Evolutionary conservation across 1,140 invertebrate species (phyloP).

Genomic region (Leptinotarsa lineolata): DNA sequence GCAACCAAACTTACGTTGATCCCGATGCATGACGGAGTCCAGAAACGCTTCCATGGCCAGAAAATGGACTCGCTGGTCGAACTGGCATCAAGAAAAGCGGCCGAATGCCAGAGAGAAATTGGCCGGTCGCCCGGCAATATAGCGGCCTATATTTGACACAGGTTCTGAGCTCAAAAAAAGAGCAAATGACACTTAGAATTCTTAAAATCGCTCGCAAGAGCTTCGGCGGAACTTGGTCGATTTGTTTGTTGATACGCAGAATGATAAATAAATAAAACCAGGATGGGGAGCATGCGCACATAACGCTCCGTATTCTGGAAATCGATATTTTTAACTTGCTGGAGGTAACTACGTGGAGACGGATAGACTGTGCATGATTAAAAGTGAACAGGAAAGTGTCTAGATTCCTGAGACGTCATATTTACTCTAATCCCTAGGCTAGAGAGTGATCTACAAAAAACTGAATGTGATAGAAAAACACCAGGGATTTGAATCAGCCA

Average conservation of each 20-base stretch:
- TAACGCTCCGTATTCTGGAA: neutral
- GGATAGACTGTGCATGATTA: no score
- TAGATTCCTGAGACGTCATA: no score
- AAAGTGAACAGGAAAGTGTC: no score
- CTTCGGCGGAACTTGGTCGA: no score
- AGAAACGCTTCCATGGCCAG: neutral
- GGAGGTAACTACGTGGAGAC: no score
- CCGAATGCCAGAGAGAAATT: neutral
- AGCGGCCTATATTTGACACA: slow-evolving; percentile 12
- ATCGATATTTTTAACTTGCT: slow-evolving; percentile 6
- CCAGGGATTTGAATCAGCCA: no score
- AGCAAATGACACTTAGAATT: no score
- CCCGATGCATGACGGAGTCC: slow-evolving; percentile 11
- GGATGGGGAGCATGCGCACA: neutral
- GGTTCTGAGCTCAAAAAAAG: neutral
- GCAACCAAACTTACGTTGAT: slow-evolving; percentile 22
- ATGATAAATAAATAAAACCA: slow-evolving; percentile 10
- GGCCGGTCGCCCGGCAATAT: neutral
- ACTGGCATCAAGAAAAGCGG: slow-evolving; percentile 3
- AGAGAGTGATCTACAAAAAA: no score
- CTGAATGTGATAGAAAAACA: no score
- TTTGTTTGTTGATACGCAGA: neutral
- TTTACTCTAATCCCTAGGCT: no score
- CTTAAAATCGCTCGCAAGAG: no score
- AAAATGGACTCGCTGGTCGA: neutral